Conservation (phyloP, 2,888 invertebrate genomes). For the Marasmarcha lunaedactyla region DNA sequence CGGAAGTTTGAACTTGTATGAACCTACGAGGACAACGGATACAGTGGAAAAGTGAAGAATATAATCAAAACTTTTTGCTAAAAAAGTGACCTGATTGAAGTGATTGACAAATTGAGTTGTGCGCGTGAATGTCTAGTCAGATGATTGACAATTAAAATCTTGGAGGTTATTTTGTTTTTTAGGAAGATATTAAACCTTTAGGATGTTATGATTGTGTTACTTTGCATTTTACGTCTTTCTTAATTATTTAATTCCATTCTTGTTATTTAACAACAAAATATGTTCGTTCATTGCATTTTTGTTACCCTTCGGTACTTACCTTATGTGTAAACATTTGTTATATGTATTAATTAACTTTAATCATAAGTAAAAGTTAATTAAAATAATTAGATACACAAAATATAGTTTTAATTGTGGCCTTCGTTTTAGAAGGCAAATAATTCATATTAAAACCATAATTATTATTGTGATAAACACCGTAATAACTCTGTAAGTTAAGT, state of each 20-base stretch:
- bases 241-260: background rate
- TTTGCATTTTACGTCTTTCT: slow-evolving; percentile 26
- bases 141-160: slow-evolving; percentile 19
- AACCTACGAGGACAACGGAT: too few species aligned
- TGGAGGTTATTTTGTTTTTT: background rate
- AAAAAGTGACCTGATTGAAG: slow-evolving; percentile 19
- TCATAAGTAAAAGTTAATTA: background rate
- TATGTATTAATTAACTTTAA: background rate
- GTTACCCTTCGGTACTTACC: slow-evolving; percentile 20
- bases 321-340: slow-evolving; percentile 3
- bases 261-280: slow-evolving; percentile 4
- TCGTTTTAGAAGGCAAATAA: slow-evolving; percentile 52
- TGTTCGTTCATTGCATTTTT: slow-evolving; percentile 7
- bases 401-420: slow-evolving; percentile 22
- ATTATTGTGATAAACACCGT: slow-evolving; percentile 13
- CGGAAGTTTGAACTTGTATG: too few species aligned
- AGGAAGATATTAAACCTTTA: background rate
- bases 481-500: slow-evolving; percentile 1
- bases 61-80: background rate
- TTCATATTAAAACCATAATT: slow-evolving; percentile 21
- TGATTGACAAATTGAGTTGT: too few species aligned
- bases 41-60: too few species aligned
- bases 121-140: slow-evolving; percentile 58
- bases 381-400: slow-evolving; percentile 1
- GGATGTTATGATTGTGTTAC: slow-evolving; percentile 16